Percentiles rank a stretch among this genome's conserved stretches.
Evolutionary conservation across 2,113 vertebrate genomes (phyloP).

Genomic region (Rhinopomastus cyanomelas): DNA sequence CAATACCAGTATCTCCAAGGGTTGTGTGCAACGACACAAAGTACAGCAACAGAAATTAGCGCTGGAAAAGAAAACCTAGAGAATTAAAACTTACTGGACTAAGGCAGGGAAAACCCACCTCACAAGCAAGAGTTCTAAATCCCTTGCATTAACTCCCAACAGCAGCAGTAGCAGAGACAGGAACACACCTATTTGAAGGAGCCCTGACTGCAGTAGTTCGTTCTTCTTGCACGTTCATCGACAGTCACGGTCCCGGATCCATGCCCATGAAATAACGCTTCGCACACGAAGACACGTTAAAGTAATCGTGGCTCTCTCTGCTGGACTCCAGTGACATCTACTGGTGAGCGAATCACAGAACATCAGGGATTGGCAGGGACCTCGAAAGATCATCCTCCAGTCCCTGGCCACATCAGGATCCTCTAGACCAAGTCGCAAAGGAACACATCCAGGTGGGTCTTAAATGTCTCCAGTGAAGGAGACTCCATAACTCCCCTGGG

Average conservation of each 20-base stretch:
- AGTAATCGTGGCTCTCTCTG: neutral
- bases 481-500: too few species aligned
- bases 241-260: neutral
- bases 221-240: neutral
- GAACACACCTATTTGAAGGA: neutral
- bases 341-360: slow-evolving; percentile 33
- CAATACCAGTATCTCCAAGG: neutral
- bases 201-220: neutral
- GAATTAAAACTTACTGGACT: neutral
- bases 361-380: too few species aligned
- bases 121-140: neutral
- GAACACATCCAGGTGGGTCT: too few species aligned
- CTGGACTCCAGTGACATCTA: slow-evolving; percentile 61
- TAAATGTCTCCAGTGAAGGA: too few species aligned
- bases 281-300: neutral
- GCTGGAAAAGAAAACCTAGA: neutral
- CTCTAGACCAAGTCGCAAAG: too few species aligned
- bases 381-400: too few species aligned
- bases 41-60: neutral
- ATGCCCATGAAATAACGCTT: neutral
- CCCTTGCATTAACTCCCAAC: neutral
- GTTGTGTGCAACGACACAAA: neutral
- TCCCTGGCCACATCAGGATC: too few species aligned
- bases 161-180: neutral
- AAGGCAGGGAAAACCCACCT: neutral